Conservation (phyloP, 2,797 vertebrate species). For the Liparis tanakae region DNA sequence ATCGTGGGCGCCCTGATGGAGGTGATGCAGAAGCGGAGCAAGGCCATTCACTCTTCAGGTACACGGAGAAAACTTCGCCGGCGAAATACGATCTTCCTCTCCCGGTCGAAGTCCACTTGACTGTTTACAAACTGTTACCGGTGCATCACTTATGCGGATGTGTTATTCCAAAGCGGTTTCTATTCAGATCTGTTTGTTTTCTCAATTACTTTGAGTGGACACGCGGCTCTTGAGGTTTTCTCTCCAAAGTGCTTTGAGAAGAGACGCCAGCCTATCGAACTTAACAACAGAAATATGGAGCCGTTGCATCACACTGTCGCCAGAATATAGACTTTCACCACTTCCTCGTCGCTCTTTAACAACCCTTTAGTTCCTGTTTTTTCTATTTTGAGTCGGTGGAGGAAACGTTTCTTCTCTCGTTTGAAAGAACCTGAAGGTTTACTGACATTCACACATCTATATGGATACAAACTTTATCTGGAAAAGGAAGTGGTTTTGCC, state of each 20-base stretch:
- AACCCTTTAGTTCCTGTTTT: conserved; percentile 17
- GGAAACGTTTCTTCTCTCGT: background rate
- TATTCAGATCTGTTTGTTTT: background rate
- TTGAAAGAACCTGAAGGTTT: background rate
- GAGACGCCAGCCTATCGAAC: background rate
- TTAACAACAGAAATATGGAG: background rate
- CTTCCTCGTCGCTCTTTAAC: conserved; percentile 23
- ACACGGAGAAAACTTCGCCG: conserved; percentile 5
- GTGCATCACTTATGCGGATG: background rate
- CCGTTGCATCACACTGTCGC: background rate
- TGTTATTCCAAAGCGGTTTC: background rate
- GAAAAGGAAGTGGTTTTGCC: background rate
- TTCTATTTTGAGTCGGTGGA: background rate
- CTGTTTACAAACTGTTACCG: background rate
- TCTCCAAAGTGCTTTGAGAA: background rate
- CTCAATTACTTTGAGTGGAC: background rate
- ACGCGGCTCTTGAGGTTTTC: background rate
- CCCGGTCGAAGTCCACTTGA: background rate
- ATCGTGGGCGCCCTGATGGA: conserved; percentile 97
- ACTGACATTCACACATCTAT: background rate
- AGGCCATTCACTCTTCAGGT: conserved; percentile 99
- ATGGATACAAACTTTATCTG: background rate
- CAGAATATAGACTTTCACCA: conserved; percentile 33
- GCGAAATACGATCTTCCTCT: background rate
- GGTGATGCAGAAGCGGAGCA: conserved; percentile 98